Evolutionary conservation across 1,140 invertebrate species (phyloP).

Genomic region (Holcopasites calliopsidis): DNA sequence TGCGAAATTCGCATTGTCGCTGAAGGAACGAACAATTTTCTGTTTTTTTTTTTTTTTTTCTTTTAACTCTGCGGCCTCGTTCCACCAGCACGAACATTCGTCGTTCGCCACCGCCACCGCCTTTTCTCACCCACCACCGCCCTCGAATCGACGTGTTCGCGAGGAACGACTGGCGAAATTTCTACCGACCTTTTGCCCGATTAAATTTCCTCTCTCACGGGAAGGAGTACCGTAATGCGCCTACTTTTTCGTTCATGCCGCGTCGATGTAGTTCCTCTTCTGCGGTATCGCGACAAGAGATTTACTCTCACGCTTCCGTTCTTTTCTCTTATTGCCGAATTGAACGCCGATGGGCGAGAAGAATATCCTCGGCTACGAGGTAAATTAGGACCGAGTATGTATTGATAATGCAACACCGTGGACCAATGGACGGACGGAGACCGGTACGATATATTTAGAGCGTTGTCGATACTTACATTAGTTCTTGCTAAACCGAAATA

Average conservation of each 20-base stretch:
- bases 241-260: neutral
- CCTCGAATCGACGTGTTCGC: neutral
- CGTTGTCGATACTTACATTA: neutral
- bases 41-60: neutral
- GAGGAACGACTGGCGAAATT: conserved; percentile 13
- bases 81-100: conserved; percentile 5
- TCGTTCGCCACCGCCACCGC: neutral
- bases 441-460: neutral
- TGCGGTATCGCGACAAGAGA: neutral
- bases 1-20: conserved; percentile 13
- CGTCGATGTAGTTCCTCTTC: conserved; percentile 13
- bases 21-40: neutral
- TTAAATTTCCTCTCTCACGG: conserved; percentile 19
- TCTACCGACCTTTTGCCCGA: conserved; percentile 4
- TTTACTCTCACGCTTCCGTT: neutral
- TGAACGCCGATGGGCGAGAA: no score
- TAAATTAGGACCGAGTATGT: no score
- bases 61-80: conserved; percentile 9
- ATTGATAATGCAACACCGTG: no score
- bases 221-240: neutral
- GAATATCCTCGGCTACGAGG: no score
- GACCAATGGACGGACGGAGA: no score
- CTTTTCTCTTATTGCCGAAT: neutral
- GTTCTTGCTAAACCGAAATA: neutral
- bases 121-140: no score